These are phyloP conservation scores for Eremophila alpestris DNA, from an alignment of 2,797 vertebrate genomes.

Conservation along the genomic window DNA sequence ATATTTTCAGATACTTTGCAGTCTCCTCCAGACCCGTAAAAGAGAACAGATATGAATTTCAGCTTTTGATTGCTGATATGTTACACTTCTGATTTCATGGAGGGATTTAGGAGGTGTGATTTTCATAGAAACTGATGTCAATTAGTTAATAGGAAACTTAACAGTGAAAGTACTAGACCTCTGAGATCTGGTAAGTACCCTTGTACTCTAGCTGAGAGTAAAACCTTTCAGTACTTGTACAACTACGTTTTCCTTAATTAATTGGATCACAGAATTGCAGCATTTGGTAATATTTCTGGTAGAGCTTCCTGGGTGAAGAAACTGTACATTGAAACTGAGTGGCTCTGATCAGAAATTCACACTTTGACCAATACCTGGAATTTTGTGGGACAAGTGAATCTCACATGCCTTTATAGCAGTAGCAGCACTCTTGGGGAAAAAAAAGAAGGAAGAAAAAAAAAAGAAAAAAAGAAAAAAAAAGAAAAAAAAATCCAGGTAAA, in stretches of 20 bases:
- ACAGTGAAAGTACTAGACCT: not conserved
- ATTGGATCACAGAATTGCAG: not conserved
- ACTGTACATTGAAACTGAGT: not conserved
- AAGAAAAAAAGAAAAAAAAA: not conserved
- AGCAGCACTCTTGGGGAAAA: accelerated
- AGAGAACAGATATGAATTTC: not conserved
- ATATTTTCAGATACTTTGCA: not conserved
- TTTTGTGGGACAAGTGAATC: not conserved
- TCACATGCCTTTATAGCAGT: not conserved
- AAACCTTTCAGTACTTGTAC: not conserved
- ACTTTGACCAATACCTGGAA: not conserved
- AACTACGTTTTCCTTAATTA: not conserved
- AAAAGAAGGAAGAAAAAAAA: too few relatives aligned
- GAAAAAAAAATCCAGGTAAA: not conserved
- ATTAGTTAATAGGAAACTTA: not conserved
- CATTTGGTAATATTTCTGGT: not conserved
- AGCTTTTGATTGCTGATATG: not conserved
- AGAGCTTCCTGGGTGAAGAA: not conserved
- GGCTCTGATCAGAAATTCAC: not conserved
- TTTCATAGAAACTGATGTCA: not conserved
- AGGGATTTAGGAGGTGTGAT: not conserved
- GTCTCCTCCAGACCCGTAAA: not conserved
- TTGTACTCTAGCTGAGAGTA: not conserved
- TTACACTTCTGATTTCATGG: not conserved
- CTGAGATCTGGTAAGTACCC: not conserved